Evolutionary conservation across 1,140 invertebrate species (phyloP), one percentile per base, ranked within the genome.

Genomic region (Eurosta solidaginis): DNA sequence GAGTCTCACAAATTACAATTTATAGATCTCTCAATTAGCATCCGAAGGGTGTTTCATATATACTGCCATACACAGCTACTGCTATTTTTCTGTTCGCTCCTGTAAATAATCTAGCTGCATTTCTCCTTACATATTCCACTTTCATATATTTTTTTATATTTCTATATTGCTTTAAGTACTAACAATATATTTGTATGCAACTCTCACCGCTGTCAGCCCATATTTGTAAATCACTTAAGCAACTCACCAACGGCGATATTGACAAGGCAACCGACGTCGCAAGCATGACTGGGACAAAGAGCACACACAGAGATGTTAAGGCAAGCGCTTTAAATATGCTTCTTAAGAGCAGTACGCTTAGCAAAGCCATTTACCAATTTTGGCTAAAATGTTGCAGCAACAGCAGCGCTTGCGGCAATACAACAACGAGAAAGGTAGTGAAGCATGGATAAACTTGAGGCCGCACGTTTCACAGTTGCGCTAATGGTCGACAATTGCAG

Each of bases 311-410:
- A 20, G 59, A 27, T 1, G 59, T 1, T 17, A 9, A 12, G 59
- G 0, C 12, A 5, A n/a, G 3, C 22, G 27, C 27, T 36, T 78
- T 77, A 79, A 59, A 78, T 78, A 50, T 45, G 78, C 78, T 80
- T 81, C 14, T 68, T 68, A 68, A 68, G 7, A 82, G 81, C 82
- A 22, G 6, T 47, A n/a, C 45, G 45, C 45, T 47, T 14, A 12
- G 14, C 45, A 85, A 84, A 85, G 81, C 84, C 83, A 85, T 85
- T 85, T 85, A 85, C 84, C 84, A 83, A 85, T 83, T 85, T 85
- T 85, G 84, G 84, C 79, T 83, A 85, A 85, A 85, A 85, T 80
- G 83, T 75, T 78, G 80, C 79, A 78, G 76, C 29, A 59, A 80
- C 79, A 78, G 76, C 29, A 59, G 54, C 33, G 59, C 59, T 33